Conservation (phyloP, 2,888 invertebrate species). For the Chrysolina haemoptera region DNA sequence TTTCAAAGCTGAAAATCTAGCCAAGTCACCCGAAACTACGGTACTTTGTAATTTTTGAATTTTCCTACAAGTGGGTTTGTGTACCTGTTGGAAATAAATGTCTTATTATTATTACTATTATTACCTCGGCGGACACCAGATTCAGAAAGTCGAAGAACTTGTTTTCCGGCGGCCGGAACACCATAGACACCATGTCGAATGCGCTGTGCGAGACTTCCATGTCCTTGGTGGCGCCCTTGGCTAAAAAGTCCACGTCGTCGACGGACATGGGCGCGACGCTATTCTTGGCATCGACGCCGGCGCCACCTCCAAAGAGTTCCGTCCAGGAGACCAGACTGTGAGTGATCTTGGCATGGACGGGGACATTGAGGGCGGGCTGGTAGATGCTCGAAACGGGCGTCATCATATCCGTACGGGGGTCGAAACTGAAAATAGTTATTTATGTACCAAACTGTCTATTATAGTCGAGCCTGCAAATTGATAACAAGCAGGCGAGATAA, state of each 20-base stretch:
- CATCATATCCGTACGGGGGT: constrained; percentile 10
- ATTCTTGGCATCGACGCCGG: constrained; percentile 16
- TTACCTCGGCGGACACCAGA: constrained; percentile 48
- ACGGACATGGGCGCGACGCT: constrained; percentile 29
- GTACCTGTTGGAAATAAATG: too few species aligned
- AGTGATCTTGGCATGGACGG: constrained; percentile 29
- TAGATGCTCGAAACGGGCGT: constrained; percentile 31
- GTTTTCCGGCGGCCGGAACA: constrained; percentile 57
- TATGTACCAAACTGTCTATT: too few species aligned
- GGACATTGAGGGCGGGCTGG: constrained; percentile 13
- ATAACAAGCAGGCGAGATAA: too few species aligned
- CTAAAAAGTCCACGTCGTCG: constrained; percentile 15
- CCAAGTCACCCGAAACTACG: too few species aligned
- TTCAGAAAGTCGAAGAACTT: constrained; percentile 57
- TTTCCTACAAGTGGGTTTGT: too few species aligned
- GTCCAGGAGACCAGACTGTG: constrained; percentile 45
- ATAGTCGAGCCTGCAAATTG: too few species aligned
- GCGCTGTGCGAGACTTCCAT: constrained; percentile 10
- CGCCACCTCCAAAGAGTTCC: constrained; percentile 49
- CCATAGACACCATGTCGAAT: constrained; percentile 58
- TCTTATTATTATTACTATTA: too few species aligned
- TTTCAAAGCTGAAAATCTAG: too few species aligned
- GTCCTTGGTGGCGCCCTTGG: neutral
- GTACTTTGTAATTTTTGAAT: too few species aligned
- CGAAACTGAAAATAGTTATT: constrained; percentile 26